Evolutionary conservation across 2,797 vertebrate species (phyloP), one percentile per base, ranked within the genome.

Genomic region (Oreochromis grahami): DNA sequence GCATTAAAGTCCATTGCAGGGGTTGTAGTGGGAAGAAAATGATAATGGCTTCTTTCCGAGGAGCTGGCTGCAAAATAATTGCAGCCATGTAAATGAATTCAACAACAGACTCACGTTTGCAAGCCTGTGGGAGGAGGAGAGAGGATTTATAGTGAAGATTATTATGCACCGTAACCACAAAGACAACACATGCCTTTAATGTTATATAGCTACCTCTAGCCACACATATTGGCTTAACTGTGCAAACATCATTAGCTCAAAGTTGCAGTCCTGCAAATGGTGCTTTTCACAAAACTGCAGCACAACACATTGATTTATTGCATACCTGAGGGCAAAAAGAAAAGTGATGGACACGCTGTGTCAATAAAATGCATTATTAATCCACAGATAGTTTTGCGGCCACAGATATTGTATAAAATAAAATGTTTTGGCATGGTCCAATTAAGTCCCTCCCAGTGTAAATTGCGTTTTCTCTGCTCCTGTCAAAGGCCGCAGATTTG

Each of bases 341-440:
- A 68, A 70, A 8, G 50, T 80, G 26, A 26, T 72, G 13, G 29
- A 52, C 68, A 58, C 41, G 13, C 78, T 72, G 32, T 65, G 85
- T 87, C 92, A 85, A 92, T 92, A 84, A 36, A 68, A 81, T 12
- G 77, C 83, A 91, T 91, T 58, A 88, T 78, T 86, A 74, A 87
- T 89, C 90, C 87, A 91, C 84, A 77, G 38, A 78, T 82, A 68
- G 86, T 85, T 78, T 77, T 77, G 34, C 53, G 7, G 41, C 45
- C 12, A 84, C 92, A 85, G n/a, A 87, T 89, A 74, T 36, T 76
- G 63, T 45, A 51, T 86, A 58, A 65, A 78, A 52, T 21, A 7
- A 88, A 55, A 84, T 81, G 48, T 36, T 91, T 80, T 60, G 85
- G 21, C 26, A 11, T 43, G 13, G 53, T 55, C 52, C 79, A 81